phyloP scores from a whole-genome alignment of 1,140 invertebrate genomes.

The Coelopa frigida region DNA sequence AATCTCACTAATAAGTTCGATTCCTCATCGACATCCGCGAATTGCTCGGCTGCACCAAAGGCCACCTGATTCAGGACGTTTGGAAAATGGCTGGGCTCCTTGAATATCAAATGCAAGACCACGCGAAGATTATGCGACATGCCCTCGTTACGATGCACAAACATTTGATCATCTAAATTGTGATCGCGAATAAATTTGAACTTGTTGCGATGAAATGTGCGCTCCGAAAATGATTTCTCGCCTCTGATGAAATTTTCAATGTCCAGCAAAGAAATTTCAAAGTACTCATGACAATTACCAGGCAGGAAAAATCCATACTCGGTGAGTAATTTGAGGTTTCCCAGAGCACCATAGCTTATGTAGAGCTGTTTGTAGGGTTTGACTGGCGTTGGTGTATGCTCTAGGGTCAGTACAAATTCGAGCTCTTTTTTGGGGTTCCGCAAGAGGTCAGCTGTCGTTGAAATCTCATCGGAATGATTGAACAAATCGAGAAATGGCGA shows the following conservation, averaged over 20 bases:
- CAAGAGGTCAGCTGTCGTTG: slow-evolving; percentile 46
- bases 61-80: slow-evolving; percentile 41
- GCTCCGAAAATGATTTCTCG: slow-evolving; percentile 26
- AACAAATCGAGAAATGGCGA: slow-evolving; percentile 73
- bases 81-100: slow-evolving; percentile 30
- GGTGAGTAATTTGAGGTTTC: slow-evolving; percentile 58
- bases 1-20: slow-evolving; percentile 21
- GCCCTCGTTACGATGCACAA: slow-evolving; percentile 41
- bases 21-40: slow-evolving; percentile 26
- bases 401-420: slow-evolving; percentile 37
- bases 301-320: slow-evolving; percentile 70
- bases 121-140: slow-evolving; percentile 46
- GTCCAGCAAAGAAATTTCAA: slow-evolving; percentile 48
- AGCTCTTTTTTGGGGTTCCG: slow-evolving; percentile 19
- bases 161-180: slow-evolving; percentile 45
- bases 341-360: slow-evolving; percentile 67
- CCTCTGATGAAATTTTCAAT: slow-evolving; percentile 41
- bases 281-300: slow-evolving; percentile 54
- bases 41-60: slow-evolving; percentile 30
- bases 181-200: slow-evolving; percentile 50
- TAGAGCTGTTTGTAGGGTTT: slow-evolving; percentile 57
- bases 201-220: slow-evolving; percentile 35
- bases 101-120: slow-evolving; percentile 43
- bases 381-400: slow-evolving; percentile 48
- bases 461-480: slow-evolving; percentile 59